Conservation (phyloP, 1,140 invertebrate genomes). For the Aplysia californica region DNA sequence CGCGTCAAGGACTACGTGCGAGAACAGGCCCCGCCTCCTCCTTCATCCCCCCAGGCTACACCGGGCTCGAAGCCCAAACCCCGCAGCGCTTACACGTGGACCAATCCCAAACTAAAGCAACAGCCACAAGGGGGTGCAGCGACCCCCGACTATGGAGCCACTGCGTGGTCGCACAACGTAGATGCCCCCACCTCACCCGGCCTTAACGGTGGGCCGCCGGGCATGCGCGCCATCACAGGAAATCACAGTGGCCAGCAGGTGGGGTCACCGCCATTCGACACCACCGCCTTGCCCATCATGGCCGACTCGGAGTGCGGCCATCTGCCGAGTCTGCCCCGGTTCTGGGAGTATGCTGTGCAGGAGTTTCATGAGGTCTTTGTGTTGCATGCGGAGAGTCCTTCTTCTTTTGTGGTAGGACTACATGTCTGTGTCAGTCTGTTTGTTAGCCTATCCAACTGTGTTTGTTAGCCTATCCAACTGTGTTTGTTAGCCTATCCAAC, state of each 20-base stretch:
- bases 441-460: no score
- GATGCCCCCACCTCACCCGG: background rate
- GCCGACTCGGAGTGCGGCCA: background rate
- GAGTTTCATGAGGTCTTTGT: background rate
- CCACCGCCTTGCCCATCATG: background rate
- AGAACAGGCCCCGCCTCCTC: background rate
- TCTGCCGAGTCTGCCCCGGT: background rate
- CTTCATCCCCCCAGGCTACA: background rate
- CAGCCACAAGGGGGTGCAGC: background rate
- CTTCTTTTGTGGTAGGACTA: constrained; percentile 17
- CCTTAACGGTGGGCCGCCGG: no score
- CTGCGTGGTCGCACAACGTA: background rate
- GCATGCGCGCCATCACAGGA: no score
- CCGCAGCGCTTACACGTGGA: no score
- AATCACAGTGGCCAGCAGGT: no score
- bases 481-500: no score
- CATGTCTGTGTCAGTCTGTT: no score
- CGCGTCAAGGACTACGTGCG: background rate
- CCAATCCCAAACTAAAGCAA: background rate
- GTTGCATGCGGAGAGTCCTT: constrained; percentile 15
- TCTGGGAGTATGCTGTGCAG: background rate
- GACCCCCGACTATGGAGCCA: background rate
- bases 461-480: no score
- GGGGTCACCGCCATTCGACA: no score
- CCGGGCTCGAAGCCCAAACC: background rate